Base-by-base conservation (phyloP, 2,888 invertebrate genomes). In the Cyclophora albipunctata region DNA sequence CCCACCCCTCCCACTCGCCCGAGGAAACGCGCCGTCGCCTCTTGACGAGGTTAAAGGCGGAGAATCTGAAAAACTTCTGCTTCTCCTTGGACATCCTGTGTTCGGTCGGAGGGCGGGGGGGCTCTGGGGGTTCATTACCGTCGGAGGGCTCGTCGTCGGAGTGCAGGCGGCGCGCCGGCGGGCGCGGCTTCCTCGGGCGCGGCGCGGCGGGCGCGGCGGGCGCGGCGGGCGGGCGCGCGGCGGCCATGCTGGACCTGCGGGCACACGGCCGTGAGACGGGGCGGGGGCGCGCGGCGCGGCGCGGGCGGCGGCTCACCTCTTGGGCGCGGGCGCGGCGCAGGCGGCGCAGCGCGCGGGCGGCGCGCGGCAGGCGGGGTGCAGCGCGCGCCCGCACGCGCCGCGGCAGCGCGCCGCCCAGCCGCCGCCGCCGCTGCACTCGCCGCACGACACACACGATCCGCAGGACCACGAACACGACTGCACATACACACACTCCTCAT, bases 51-150 rank as follows among this genome's bases (percentile, higher is more conserved):
- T 94, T 94, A 79, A 95, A 94, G 49, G 93, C 94, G 67, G 94
- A 94, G 76, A 92, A 91, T 78, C 94, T 90, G 90, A 95, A 95
- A 90, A 95, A 95, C 85, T 95, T 95, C 84, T 94, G 95, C 83
- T 95, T 95, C 90, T 95, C 95, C 88, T 94, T 94, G 62, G 95
- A 95, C 91, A 95, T 94, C 77, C 91, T 91, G 78, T 86, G 89
- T 81, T 94, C 94, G 82, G 92, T 90, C 76, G 91, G 91, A 78
- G 69, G 71, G 60, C 71, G 74, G 52, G 65, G 55, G 55, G 56
- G 60, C 42, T 57, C 56, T 54, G 73, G 68, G 61, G 74, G 64
- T 58, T 62, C 77, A 81, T 89, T 89, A 89, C 89, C 89, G 75
- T 89, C 89, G 66, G 85, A 84, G 57, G 77, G 81, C 76, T 87